These are phyloP conservation scores for Thymallus thymallus DNA, from an alignment of 2,113 vertebrate species.

Conservation along the genomic window DNA sequence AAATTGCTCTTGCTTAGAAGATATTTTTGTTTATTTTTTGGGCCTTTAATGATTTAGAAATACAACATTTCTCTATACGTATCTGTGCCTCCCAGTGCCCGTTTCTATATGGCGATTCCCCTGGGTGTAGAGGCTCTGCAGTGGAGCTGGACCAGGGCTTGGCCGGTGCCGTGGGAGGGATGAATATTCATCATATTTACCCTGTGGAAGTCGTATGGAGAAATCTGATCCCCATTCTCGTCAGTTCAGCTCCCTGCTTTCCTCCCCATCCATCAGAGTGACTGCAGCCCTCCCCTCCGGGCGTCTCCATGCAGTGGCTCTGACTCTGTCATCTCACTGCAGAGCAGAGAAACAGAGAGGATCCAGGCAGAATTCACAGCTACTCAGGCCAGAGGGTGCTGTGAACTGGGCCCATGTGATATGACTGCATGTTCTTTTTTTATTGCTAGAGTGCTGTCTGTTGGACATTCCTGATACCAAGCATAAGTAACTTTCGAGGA, in stretches of 20 bases:
- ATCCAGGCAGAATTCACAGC: background rate
- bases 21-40: no score
- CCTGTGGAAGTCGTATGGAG: slow-evolving; percentile 30
- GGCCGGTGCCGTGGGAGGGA: background rate
- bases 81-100: background rate
- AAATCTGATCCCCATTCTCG: slow-evolving; percentile 30
- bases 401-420: background rate
- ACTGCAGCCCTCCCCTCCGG: slow-evolving; percentile 10
- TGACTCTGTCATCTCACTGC: slow-evolving; percentile 11
- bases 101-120: background rate
- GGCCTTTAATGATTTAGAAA: no score
- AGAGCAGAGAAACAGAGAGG: background rate
- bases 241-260: slow-evolving; percentile 14
- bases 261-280: slow-evolving; percentile 25
- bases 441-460: background rate
- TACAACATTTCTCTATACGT: background rate
- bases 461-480: background rate
- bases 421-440: background rate
- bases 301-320: slow-evolving; percentile 17
- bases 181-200: slow-evolving; percentile 51
- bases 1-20: no score
- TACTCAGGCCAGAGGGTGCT: background rate
- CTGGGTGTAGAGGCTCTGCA: background rate
- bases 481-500: background rate
- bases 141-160: background rate